A percentile compares a stretch with the other conserved stretches of the same genome.
phyloP scores from a whole-genome alignment of 2,888 invertebrate genomes.

The Metalampra italica region DNA sequence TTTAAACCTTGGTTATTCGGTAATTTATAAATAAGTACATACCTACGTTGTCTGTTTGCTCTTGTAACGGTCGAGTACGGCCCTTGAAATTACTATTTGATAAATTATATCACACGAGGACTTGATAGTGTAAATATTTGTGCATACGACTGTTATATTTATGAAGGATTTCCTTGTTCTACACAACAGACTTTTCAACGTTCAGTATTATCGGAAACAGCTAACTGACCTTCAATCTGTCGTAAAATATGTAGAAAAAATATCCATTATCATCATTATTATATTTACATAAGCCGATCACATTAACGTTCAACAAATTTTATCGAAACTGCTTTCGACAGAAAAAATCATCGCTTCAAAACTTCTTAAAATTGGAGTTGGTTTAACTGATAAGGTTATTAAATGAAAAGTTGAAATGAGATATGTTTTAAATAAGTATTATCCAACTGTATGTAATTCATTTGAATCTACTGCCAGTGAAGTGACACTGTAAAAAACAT shows the following conservation, averaged over 20 bases:
- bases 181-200: conserved; percentile 17
- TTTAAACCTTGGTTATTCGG: conserved; percentile 13
- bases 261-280: not conserved
- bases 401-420: no score
- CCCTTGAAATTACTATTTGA: conserved; percentile 54
- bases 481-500: conserved; percentile 57
- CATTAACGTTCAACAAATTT: not conserved
- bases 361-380: no score
- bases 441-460: not conserved
- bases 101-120: conserved; percentile 36
- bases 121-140: conserved; percentile 53
- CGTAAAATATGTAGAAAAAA: not conserved
- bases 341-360: not conserved
- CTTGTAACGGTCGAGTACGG: conserved; percentile 48
- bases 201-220: not conserved
- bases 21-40: not conserved
- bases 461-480: conserved; percentile 21
- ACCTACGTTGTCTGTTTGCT: conserved; percentile 45
- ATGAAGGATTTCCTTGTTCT: conserved; percentile 50
- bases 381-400: no score
- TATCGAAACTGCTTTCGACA: not conserved
- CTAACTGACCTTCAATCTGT: not conserved
- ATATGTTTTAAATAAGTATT: no score
- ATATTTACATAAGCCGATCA: not conserved
- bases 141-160: conserved; percentile 36